Evolutionary conservation across 2,797 vertebrate species (phyloP), one percentile per base, ranked within the genome.

Genomic region (Microctenopoma lineatum): DNA sequence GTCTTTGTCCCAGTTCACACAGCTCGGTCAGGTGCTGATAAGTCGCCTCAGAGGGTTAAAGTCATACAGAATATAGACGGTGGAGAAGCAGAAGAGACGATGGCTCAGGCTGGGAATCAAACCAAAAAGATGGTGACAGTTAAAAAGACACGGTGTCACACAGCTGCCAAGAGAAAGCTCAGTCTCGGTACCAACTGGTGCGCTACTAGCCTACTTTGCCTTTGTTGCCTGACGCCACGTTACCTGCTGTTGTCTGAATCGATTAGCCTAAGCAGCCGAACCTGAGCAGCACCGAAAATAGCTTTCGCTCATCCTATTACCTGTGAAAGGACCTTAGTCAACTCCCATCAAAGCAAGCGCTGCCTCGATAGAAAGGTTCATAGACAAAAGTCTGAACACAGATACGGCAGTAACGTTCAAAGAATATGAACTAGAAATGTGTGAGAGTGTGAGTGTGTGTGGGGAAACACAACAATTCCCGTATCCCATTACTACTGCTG

Each of bases 161-260:
- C 50, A 46, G 53, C n/a, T 36, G 55, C 44, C 66, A 42, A 42
- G 72, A 41, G 47, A 57, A 71, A 68, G 56, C 13, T 0, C 14
- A 66, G 12, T 66, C 64, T 73, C 59, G 52, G 16, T 4, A n/a
- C 48, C 32, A 68, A 59, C 72, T 27, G 52, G 34, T 62, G 34
- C n/a, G 57, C 83, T 77, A 81, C 82, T 90, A 84, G 73, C 89
- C 90, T 84, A 85, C 74, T 88, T 90, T 66, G 77, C 70, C 58
- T 68, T 21, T n/a, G 71, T 63, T 70, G 77, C 73, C 86, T 84
- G 80, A 75, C 70, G 59, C 48, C 36, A 36, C 44, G 63, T 66
- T 79, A 90, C 84, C 85, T 84, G 66, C 80, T 59, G 75, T 47
- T 81, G 83, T 87, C 89, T 80, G 16, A 62, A 75, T 80, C 54